Evolutionary conservation across 2,797 vertebrate genomes (phyloP).

Genomic region (Sparidentex hasta): DNA sequence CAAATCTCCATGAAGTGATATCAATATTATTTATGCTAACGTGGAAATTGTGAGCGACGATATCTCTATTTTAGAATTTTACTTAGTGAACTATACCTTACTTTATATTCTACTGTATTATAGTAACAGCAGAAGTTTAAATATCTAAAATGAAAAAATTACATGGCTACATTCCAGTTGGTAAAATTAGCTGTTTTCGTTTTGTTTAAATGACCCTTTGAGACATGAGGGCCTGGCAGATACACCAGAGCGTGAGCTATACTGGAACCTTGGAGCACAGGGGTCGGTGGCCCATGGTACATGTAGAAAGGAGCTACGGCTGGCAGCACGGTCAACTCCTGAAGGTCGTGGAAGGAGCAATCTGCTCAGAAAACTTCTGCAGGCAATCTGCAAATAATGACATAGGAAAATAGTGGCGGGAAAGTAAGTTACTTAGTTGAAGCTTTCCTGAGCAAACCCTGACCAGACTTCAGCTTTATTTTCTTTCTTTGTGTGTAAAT

Average conservation of each 20-base stretch:
- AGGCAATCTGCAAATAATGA: slow-evolving; percentile 14
- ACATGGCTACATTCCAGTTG: neutral
- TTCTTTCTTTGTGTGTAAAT: slow-evolving; percentile 13
- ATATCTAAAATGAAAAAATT: too few relatives aligned
- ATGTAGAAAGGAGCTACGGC: slow-evolving; percentile 23
- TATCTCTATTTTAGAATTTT: neutral
- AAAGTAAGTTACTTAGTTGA: neutral
- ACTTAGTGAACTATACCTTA: neutral
- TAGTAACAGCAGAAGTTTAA: neutral
- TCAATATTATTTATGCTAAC: neutral
- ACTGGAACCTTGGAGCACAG: slow-evolving; percentile 27
- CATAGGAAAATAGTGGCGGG: neutral
- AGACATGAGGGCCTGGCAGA: slow-evolving; percentile 3
- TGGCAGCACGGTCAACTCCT: slow-evolving; percentile 22
- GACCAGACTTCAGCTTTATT: neutral
- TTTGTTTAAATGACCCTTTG: slow-evolving; percentile 19
- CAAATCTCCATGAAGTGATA: neutral
- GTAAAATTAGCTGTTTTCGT: slow-evolving; percentile 9
- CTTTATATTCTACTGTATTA: too few relatives aligned
- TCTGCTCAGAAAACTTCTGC: slow-evolving; percentile 13
- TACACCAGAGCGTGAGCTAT: slow-evolving; percentile 7
- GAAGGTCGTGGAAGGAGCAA: slow-evolving; percentile 27
- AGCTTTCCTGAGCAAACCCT: neutral
- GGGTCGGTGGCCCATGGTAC: slow-evolving; percentile 21
- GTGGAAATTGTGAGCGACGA: neutral